Evolutionary conservation across 2,113 vertebrate species (phyloP).

Genomic region (Crocuta crocuta): DNA sequence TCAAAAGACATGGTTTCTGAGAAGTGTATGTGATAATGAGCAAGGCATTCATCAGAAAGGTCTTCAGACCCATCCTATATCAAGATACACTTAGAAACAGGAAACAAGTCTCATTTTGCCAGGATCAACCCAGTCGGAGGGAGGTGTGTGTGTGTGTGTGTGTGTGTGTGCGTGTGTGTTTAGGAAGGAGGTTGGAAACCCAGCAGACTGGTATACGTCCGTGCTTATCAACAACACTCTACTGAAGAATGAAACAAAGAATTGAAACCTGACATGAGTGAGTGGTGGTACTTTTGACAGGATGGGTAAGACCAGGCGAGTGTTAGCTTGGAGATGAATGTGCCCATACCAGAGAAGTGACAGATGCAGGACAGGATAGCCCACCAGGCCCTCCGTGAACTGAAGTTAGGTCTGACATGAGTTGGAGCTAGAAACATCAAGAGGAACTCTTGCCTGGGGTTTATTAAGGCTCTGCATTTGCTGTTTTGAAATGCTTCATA

Average conservation of each 20-base stretch:
- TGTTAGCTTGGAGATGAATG: no score
- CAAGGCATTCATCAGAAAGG: background rate
- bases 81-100: background rate
- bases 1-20: background rate
- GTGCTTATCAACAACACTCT: background rate
- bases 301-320: background rate
- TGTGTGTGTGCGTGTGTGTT: background rate
- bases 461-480: background rate
- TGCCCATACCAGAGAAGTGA: background rate
- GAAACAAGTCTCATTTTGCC: background rate
- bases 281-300: background rate
- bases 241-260: background rate
- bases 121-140: background rate
- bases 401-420: background rate
- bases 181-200: background rate
- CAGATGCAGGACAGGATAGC: background rate
- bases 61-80: background rate
- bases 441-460: background rate
- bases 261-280: background rate
- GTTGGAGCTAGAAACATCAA: background rate
- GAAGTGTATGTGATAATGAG: background rate
- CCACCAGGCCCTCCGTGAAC: background rate
- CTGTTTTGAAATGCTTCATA: background rate
- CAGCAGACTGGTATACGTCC: background rate
- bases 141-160: background rate